Evolutionary conservation across 2,113 vertebrate species (phyloP), one percentile per base, ranked within the genome.

Genomic region (Muntiacus reevesi): DNA sequence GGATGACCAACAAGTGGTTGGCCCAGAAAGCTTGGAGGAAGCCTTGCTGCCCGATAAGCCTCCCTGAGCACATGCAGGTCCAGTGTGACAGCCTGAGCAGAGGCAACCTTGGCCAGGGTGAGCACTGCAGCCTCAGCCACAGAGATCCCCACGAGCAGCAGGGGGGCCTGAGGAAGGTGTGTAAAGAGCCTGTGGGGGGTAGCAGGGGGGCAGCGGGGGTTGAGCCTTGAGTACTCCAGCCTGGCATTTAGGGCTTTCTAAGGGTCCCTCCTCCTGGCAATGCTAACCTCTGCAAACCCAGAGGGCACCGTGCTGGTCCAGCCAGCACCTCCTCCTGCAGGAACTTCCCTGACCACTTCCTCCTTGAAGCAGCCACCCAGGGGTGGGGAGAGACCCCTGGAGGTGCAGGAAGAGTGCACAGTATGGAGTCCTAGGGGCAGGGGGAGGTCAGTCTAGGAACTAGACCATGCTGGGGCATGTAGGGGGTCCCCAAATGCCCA

Each of bases 141-240:
- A 13, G 23, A 83, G 15, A 23, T 4, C 8, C 55, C 36, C 36
- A 11, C 23, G 17, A 30, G 62, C 30, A 50, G 47, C 8, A 55
- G 57, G 4, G 52, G 11, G 25, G 54, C 40, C 94, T 4, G 25
- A 40, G 67, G 50, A 52, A 21, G 21, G 15, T 11, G 2, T 27
- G 4, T 19, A 4, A 57, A 54, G 50, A 36, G 17, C n/a, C 52
- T 0, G 1, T 10, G 74, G 19, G 25, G 2, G 47, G 28, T 21
- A n/a, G 7, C 1, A 21, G 5, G 9, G 40, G 13, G 27, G 6
- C 52, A n/a, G 17, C 0, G 6, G 5, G 4, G n/a, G 6, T 6
- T 27, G 62, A 25, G 33, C 15, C 60, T 23, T 4, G 7, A 33
- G 57, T 13, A 5, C 9, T 36, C 47, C 23, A 4, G 3, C 14